Evolutionary conservation across 2,888 invertebrate species (phyloP), one percentile per base, ranked within the genome.

Genomic region (Nysson spinosus): DNA sequence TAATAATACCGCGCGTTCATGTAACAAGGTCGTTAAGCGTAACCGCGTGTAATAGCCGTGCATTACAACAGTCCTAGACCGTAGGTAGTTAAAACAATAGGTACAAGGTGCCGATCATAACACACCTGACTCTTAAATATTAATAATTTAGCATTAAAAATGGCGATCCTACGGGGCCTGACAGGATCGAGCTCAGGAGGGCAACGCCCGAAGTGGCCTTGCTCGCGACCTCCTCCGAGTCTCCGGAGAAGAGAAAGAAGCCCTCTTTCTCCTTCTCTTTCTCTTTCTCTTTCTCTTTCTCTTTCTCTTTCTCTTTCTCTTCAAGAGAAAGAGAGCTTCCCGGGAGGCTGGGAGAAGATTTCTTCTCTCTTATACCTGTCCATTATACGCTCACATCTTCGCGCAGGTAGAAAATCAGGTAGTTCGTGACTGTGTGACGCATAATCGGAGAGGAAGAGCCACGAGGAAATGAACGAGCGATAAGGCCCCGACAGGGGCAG

Each of bases 141-240:
- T n/a, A n/a, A n/a, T n/a, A n/a, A n/a, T n/a, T n/a, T n/a, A n/a
- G n/a, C n/a, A n/a, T n/a, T n/a, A n/a, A n/a, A n/a, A n/a, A n/a
- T n/a, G n/a, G n/a, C n/a, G n/a, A n/a, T n/a, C n/a, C n/a, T n/a
- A n/a, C n/a, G n/a, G n/a, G n/a, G 37, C 22, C 35, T 49, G 49
- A 30, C 20, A 52, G 34, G 72, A 72, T 75, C 73, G 66, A 73
- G 77, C 76, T 71, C 75, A 75, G 70, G 77, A 78, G 85, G 83
- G 84, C 84, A 84, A 85, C 81, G 85, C 80, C 85, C 85, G 80
- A 71, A 66, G 80, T 85, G 85, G 85, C 85, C 85, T 86, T 86
- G 85, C 85, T 80, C 81, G 80, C 85, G 84, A 84, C 85, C 85
- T 85, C 85, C 81, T 82, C 80, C 44, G 37, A 40, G n/a, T n/a